phyloP scores from a whole-genome alignment of 1,140 invertebrate species.

The Drosophila azteca region DNA sequence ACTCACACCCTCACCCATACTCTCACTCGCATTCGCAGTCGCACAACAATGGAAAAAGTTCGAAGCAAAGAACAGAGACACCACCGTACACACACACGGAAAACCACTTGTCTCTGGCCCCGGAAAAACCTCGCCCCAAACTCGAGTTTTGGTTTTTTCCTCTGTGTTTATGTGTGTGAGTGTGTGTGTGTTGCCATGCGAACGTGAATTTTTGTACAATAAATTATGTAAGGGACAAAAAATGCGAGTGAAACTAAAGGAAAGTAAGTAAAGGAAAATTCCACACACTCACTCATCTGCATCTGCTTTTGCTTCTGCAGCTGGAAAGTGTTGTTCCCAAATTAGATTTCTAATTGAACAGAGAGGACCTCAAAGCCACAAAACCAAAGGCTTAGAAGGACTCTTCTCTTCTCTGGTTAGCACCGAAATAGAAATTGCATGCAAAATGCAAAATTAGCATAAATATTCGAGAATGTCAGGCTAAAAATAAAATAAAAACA shows the following conservation, averaged over 20 bases:
- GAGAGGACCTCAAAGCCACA: background rate
- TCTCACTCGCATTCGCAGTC: constrained; percentile 1
- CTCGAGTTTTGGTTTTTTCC: too few relatives aligned
- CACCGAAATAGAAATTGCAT: too few relatives aligned
- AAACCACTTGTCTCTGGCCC: constrained; percentile 12
- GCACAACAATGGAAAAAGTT: constrained; percentile 14
- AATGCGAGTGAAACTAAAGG: too few relatives aligned
- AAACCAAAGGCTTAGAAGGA: background rate
- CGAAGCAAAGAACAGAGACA: constrained; percentile 1
- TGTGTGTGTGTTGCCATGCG: constrained; percentile 49
- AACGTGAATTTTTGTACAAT: constrained; percentile 25
- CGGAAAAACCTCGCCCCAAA: background rate
- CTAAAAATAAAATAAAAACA: constrained; percentile 22
- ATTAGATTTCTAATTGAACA: constrained; percentile 9
- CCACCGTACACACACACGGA: background rate
- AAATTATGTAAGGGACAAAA: too few relatives aligned
- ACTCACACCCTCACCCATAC: constrained; percentile 18
- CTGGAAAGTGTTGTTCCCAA: constrained; percentile 5
- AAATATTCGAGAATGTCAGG: constrained; percentile 12
- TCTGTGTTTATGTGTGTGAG: constrained; percentile 2
- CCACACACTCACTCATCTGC: background rate
- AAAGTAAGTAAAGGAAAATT: too few relatives aligned
- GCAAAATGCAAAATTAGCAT: constrained; percentile 6
- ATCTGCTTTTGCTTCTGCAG: background rate
- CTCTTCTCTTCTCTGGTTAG: too few relatives aligned